A percentile compares a stretch with the other conserved stretches of the same genome.
Conservation (phyloP, 2,888 invertebrate genomes). For the Rotaria macrura region DNA sequence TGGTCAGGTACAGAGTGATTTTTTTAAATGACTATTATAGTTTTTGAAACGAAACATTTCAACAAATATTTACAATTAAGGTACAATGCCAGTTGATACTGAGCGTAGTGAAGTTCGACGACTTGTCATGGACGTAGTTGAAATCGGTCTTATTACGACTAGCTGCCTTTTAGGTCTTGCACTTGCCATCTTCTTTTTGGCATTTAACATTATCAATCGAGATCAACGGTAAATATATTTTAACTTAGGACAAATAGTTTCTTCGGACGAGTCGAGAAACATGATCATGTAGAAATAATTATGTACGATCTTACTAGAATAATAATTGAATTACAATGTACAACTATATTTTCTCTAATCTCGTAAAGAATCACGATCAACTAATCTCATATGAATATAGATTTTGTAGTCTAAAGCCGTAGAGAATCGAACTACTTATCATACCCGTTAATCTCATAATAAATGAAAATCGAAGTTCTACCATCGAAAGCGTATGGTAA, state of each 20-base stretch:
- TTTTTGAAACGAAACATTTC: neutral
- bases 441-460: too few relatives aligned
- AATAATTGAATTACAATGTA: too few relatives aligned
- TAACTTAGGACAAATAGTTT: neutral
- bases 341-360: too few relatives aligned
- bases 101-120: neutral
- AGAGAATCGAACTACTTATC: too few relatives aligned
- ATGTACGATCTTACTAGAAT: too few relatives aligned
- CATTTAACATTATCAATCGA: constrained; percentile 23
- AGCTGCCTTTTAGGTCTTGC: constrained; percentile 20
- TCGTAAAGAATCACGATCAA: too few relatives aligned
- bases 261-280: too few relatives aligned
- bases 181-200: constrained; percentile 22
- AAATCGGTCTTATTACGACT: neutral
- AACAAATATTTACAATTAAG: neutral
- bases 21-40: neutral
- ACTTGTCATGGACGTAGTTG: neutral
- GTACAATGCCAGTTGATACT: neutral
- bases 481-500: too few relatives aligned
- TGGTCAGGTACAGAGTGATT: neutral
- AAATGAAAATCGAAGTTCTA: too few relatives aligned
- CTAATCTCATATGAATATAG: too few relatives aligned
- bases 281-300: too few relatives aligned
- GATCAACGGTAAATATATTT: constrained; percentile 9
- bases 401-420: too few relatives aligned